These are phyloP conservation scores for Vombatus ursinus DNA, from an alignment of 2,113 vertebrate genomes.

Conservation along the genomic window DNA sequence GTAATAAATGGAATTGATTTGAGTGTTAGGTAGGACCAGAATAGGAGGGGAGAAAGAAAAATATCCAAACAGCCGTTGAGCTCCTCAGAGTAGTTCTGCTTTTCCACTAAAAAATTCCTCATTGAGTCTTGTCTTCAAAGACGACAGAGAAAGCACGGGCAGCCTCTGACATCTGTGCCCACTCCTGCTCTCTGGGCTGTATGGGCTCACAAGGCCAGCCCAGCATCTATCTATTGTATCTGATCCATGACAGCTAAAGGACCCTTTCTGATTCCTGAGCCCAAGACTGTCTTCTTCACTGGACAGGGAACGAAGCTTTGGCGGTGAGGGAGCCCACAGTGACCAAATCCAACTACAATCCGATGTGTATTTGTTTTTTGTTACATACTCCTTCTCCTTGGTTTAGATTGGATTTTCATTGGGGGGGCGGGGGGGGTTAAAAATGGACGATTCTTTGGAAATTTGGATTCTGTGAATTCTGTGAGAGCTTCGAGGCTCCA, in stretches of 20 bases:
- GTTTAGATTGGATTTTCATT: background rate
- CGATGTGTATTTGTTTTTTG: background rate
- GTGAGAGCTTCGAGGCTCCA: background rate
- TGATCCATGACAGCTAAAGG: background rate
- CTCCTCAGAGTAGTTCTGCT: background rate
- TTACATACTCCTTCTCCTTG: background rate
- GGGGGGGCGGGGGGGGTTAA: background rate
- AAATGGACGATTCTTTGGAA: background rate
- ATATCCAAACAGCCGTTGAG: background rate
- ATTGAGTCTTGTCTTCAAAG: background rate
- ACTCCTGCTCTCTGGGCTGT: background rate
- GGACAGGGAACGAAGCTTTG: background rate
- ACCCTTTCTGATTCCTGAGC: background rate
- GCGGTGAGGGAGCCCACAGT: background rate
- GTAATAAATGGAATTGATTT: background rate
- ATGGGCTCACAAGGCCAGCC: too few relatives aligned
- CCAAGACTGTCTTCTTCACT: background rate
- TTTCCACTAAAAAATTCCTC: background rate
- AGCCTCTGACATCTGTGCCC: background rate
- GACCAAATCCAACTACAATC: conserved; percentile 26
- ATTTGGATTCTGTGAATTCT: background rate
- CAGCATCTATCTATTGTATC: background rate
- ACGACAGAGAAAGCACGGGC: background rate
- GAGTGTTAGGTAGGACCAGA: background rate
- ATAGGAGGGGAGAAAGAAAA: background rate